These are phyloP conservation scores for Parauchenoglanis punctatus DNA, from an alignment of 2,797 vertebrate species.

Conservation along the genomic window DNA sequence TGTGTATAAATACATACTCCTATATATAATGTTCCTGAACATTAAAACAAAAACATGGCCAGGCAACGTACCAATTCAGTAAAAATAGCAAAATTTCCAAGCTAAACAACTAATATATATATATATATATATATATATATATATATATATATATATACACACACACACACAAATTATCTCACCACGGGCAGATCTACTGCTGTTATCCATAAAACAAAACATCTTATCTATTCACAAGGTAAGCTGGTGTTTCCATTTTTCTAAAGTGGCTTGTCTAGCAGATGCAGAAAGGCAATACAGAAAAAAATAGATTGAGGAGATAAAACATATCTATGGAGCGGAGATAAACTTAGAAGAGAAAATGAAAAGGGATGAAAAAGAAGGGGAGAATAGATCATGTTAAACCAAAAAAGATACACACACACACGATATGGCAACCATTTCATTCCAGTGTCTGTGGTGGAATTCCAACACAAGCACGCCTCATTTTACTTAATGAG, in stretches of 20 bases:
- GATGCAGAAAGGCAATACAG: constrained; percentile 23
- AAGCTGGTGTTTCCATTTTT: constrained; percentile 44
- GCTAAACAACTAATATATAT: too few species aligned
- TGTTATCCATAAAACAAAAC: constrained; percentile 18
- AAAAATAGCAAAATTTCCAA: background rate
- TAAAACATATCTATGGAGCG: constrained; percentile 35
- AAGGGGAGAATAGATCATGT: background rate
- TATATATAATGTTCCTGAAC: too few species aligned
- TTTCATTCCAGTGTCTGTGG: too few species aligned
- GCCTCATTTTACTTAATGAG: too few species aligned
- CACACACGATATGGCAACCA: constrained; percentile 3
- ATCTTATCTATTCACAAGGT: constrained; percentile 29
- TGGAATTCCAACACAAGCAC: too few species aligned
- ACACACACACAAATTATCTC: background rate
- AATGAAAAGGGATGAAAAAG: constrained; percentile 10
- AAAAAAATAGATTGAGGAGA: constrained; percentile 30
- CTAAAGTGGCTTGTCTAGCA: constrained; percentile 43
- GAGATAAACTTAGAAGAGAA: constrained; percentile 47
- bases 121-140: too few species aligned
- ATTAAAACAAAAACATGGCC: background rate
- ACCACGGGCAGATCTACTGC: constrained; percentile 9
- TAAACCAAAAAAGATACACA: background rate
- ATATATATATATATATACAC: too few species aligned
- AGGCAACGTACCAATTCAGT: background rate
- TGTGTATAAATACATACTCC: too few species aligned